Evolutionary conservation across 2,113 vertebrate species (phyloP), one percentile per base, ranked within the genome.

Genomic region (Orthonyx spaldingii): DNA sequence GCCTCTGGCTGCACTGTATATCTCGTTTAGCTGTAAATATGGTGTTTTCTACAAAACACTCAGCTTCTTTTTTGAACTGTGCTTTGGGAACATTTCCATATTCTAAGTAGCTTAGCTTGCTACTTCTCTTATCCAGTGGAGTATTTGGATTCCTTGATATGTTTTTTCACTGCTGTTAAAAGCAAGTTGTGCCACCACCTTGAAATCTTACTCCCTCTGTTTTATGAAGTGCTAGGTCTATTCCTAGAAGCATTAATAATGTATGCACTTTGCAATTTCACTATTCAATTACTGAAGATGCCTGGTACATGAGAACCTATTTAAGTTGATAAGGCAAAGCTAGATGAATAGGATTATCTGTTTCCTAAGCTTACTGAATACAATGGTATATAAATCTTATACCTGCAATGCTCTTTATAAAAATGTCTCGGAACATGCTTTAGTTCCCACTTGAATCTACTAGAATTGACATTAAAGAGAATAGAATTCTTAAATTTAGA

Each of bases 161-260:
- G 7, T 6, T 49, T 95, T 91, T 75, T 64, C 24, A 44, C 18
- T 71, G 5, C 35, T 52, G 8, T 44, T 94, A 63, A 89, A 92
- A 87, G 41, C 30, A 77, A 74, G 52, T 59, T 56, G 53, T 76
- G 32, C 41, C 61, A 53, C n/a, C 37, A 44, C 61, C 41, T 91
- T 75, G 49, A 87, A 84, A 91, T 53, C 74, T 75, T 84, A 42
- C n/a, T 57, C 41, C 23, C 69, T 64, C 55, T 81, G 37, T 66
- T 95, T 89, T 79, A 68, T n/a, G 65, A 89, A 91, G 56, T 44
- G 50, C n/a, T 89, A 77, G 46, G 37, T 91, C 46, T 94, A 33
- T 92, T 94, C 57, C 81, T 95, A 84, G 74, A 84, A 91, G 5
- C 74, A 79, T 91, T 91, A 91, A 87, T 95, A 94, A 95, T 82